These are phyloP conservation scores for Drosophila ustulata DNA, from an alignment of 2,888 invertebrate genomes.

Conservation along the genomic window DNA sequence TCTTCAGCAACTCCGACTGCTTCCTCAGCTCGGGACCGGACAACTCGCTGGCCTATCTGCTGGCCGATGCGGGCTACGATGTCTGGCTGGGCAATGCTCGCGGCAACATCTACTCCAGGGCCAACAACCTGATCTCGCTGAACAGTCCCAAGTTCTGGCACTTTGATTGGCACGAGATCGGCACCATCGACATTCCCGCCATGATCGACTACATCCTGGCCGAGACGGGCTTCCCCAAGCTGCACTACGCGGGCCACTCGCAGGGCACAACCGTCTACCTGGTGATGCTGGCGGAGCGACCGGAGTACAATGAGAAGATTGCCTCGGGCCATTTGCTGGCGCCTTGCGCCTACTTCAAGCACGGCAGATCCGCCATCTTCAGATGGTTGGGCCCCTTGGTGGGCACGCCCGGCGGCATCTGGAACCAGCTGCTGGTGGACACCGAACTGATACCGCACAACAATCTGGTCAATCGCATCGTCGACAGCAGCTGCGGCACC, in stretches of 20 bases:
- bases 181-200: constrained; percentile 86
- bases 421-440: constrained; percentile 65
- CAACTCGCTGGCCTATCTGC: constrained; percentile 78
- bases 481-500: constrained; percentile 68
- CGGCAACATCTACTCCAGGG: constrained; percentile 81
- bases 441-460: constrained; percentile 76
- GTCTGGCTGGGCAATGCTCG: constrained; percentile 84
- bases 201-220: constrained; percentile 80
- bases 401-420: constrained; percentile 72
- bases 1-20: constrained; percentile 82
- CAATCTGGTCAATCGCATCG: constrained; percentile 62
- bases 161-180: constrained; percentile 95
- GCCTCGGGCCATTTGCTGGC: constrained; percentile 81
- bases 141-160: constrained; percentile 79
- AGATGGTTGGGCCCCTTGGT: constrained; percentile 83
- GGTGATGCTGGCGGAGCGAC: constrained; percentile 71
- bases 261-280: constrained; percentile 82
- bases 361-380: constrained; percentile 85
- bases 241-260: constrained; percentile 83
- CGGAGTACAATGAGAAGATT: constrained; percentile 79
- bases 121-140: constrained; percentile 78
- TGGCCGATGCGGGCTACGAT: constrained; percentile 83
- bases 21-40: constrained; percentile 78
- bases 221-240: constrained; percentile 46
- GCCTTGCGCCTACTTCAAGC: constrained; percentile 85